Percentiles rank a stretch among this genome's conserved stretches.
Evolutionary conservation across 2,797 vertebrate species (phyloP).

Genomic region (Amniataba percoides): DNA sequence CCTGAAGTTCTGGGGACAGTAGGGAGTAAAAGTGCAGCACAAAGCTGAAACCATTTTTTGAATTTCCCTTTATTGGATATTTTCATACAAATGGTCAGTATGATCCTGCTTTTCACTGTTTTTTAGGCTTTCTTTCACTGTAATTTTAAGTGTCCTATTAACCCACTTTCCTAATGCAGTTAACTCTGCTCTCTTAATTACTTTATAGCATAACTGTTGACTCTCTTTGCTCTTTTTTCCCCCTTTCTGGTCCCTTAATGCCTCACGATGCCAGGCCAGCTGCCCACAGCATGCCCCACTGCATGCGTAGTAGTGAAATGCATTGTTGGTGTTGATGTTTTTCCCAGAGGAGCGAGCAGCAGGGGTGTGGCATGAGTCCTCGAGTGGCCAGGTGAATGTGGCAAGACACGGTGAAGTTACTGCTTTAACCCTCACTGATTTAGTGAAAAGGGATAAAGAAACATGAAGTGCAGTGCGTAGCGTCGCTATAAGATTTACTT

Average conservation of each 20-base stretch:
- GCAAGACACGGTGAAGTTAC: conserved; percentile 67
- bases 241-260: conserved; percentile 77
- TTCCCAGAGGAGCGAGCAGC: conserved; percentile 87
- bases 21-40: conserved; percentile 1
- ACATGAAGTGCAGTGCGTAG: background rate
- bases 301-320: conserved; percentile 93
- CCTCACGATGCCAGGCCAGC: conserved; percentile 90
- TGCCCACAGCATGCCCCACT: conserved; percentile 96
- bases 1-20: conserved; percentile 82
- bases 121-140: conserved; percentile 4
- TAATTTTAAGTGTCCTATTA: conserved; percentile 32
- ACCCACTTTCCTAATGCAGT: conserved; percentile 80
- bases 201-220: conserved; percentile 24
- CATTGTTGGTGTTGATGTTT: conserved; percentile 87
- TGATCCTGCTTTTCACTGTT: conserved; percentile 3
- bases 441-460: background rate
- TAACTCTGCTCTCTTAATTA: conserved; percentile 57
- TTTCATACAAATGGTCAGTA: conserved; percentile 15
- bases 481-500: background rate
- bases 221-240: conserved; percentile 27
- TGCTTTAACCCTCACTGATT: conserved; percentile 57
- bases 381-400: conserved; percentile 74
- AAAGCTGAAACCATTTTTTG: background rate
- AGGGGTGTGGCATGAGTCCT: conserved; percentile 90
- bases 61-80: background rate